Base-by-base conservation (phyloP, 2,113 vertebrate species). In the Gymnorhina tibicen region DNA sequence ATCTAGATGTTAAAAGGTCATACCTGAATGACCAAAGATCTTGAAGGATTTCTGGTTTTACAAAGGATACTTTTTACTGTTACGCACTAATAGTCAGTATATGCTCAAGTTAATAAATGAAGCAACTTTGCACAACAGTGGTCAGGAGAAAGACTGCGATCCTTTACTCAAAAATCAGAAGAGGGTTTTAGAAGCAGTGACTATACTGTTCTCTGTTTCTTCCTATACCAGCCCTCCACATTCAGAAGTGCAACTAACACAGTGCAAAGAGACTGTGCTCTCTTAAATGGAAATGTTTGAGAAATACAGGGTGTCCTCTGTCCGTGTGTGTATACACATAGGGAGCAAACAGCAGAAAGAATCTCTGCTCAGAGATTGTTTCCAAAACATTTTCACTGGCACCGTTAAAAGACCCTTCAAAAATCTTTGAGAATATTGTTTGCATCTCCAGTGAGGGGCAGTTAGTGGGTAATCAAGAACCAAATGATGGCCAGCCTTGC, bases 251-350 rank as follows among this genome's bases (percentile, higher is more conserved):
- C 15, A 68, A 66, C 21, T 24, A 74, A 12, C 32, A 16, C 24
- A 30, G 42, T 21, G 56, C 69, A 85, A 46, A 70, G 35, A 73
- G 64, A 3, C 8, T 39, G 15, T 41, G 27, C 62, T 77, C 16
- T 73, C 64, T 80, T 44, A 64, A 52, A 81, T n/a, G 37, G 87
- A 66, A 89, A 35, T 13, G 4, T 33, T 47, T 47, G 67, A 59
- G 67, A 46, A 49, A 33, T 7, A 2, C 0, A 24, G 17, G 18
- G 3, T 17, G 11, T n/a, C 27, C 27, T 17, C 50, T 83, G 15
- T 14, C 41, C 0, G 0, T 35, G 27, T 49, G 41, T 78, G 37
- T 8, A 5, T 2, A 5, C 14, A 26, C 15, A 9, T 2, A 10
- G 21, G 32, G 27, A 83, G 44, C 37, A 76, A 39, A 76, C 17